Base-by-base conservation (phyloP, 2,113 vertebrate species). In the Boulengerochromis microlepis region DNA sequence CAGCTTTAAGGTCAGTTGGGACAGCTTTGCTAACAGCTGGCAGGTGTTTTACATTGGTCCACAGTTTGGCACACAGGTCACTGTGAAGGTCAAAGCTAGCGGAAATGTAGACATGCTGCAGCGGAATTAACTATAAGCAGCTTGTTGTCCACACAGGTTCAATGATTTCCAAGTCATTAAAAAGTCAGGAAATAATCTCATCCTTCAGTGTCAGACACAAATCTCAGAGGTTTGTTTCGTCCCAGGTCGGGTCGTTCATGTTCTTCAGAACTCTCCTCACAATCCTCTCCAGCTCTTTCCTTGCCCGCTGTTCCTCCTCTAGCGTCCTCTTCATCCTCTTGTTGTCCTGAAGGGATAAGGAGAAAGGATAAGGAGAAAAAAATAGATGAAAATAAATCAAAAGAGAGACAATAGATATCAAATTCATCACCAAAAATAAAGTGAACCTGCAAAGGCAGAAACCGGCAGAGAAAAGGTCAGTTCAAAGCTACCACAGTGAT, bases 291-390 rank as follows among this genome's bases (percentile, higher is more conserved):
- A 99, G 96, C 92, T 99, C 99, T 84, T 97, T 98, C 92, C 99
- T 97, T n/a, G 98, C 98, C 91, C 97, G 96, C 94, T 99, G 98
- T 80, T 99, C 99, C 88, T 99, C 99, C 94, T 99, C 98, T 86
- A 99, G 88, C 2, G 97, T 98, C 71, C 97, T 97, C 95, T 97
- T 98, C 98, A 99, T 98, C 95, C 98, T 98, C 92, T 99, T 99
- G 94, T 98, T 99, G 94, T 99, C 98, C 99, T 99, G 94, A 8
- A 66, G 31, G 45, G n/a, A n/a, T n/a, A 52, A 29, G 22, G 91
- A 24, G 6, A 24, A n/a, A 33, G 33, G 61, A 26, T 7, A 56
- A 12, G 12, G 18, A 26, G 3, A n/a, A 52, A 22, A 52, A 13
- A 45, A 56, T 5, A 16, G 12, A 31, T 47, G 4, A 59, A 57